phyloP scores from a whole-genome alignment of 2,797 vertebrate species.

The Falco rusticolus region DNA sequence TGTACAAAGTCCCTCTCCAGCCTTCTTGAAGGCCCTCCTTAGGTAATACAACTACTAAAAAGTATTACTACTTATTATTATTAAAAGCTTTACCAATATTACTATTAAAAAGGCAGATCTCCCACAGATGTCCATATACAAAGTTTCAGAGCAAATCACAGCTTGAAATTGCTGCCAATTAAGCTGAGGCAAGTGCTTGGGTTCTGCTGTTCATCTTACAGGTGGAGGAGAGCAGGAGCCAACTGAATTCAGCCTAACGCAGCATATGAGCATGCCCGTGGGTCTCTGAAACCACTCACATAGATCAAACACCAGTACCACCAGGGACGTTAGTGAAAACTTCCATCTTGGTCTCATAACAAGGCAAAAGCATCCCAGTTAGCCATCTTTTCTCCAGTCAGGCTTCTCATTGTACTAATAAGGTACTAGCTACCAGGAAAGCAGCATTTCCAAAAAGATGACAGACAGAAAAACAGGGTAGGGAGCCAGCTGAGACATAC shows the following conservation, averaged over 20 bases:
- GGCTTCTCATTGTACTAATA: not conserved
- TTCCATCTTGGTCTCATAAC: not conserved
- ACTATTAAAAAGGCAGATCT: not conserved
- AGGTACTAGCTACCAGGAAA: not conserved
- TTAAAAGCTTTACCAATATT: not conserved
- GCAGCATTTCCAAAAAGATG: not conserved
- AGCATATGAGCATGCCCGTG: rapidly evolving
- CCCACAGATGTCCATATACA: not conserved
- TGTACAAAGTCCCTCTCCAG: too few species aligned
- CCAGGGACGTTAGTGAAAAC: not conserved
- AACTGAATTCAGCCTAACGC: not conserved
- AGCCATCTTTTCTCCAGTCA: not conserved
- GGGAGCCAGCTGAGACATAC: not conserved
- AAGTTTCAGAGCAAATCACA: not conserved
- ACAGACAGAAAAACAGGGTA: not conserved
- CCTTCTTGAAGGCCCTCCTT: too few species aligned
- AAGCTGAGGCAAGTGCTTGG: not conserved
- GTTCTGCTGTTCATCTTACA: not conserved
- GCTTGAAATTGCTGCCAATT: not conserved
- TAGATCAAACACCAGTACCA: not conserved
- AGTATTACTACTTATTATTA: too few species aligned
- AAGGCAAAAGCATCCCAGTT: not conserved
- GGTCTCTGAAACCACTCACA: not conserved
- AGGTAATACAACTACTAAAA: too few species aligned
- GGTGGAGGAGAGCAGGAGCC: not conserved